Base-by-base conservation (phyloP, 2,113 vertebrate species). In the Psephotus haematonotus region DNA sequence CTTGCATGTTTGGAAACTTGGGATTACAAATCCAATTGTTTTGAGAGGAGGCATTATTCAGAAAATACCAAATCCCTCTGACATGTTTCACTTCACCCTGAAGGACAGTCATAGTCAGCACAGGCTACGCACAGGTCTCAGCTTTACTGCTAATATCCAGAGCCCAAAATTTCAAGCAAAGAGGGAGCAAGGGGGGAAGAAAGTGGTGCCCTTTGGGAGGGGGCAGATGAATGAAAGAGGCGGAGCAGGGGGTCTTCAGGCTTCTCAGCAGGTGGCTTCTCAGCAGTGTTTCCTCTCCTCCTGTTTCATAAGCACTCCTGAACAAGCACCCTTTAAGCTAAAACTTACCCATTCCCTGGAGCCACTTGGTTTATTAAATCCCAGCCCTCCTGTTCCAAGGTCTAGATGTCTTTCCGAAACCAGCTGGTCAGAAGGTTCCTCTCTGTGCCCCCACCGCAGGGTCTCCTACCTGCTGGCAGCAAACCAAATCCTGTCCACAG, bases 281-380 rank as follows among this genome's bases (percentile, higher is more conserved):
- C 67, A 86, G 57, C 49, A 49, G 35, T 6, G 8, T 41, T 33
- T 67, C 46, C 17, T 78, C 35, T 59, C 52, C 37, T 77, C 33
- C n/a, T 6, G 0, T 31, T 57, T 71, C 60, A 37, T 2, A 17
- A 0, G 0, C 6, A 50, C 10, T n/a, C 41, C n/a, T 0, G 1
- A 49, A 31, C 24, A 64, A 20, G 22, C 19, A 20, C 43, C 44
- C 14, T 52, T 43, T 5, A 18, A 68, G 60, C 18, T 44, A 91
- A 31, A 76, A 39, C 23, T 17, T 52, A 41, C 31, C 23, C 50
- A 65, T 75, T 69, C 49, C 47, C 41, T 39, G 63, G 15, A 88
- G 41, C 53, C 44, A 18, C 60, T 50, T 46, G 28, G 11, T 84
- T 87, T 62, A 55, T 20, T 25, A 82, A 68, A 62, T 5, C 8